Evolutionary conservation across 1,140 invertebrate species (phyloP).

Genomic region (Tetragnatha versicolor): DNA sequence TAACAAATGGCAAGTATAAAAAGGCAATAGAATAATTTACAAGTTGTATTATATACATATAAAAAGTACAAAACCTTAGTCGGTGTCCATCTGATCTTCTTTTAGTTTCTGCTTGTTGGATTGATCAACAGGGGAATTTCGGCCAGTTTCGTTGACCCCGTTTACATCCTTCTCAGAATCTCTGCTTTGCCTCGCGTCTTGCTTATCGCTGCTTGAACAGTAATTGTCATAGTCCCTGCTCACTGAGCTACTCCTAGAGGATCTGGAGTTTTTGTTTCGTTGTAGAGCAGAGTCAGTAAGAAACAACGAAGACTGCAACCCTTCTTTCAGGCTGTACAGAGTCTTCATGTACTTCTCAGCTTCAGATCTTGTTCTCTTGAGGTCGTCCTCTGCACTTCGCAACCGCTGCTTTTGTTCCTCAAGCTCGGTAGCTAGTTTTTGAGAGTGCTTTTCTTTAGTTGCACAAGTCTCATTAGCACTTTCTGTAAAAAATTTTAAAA

Average conservation of each 20-base stretch:
- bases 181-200: neutral
- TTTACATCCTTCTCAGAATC: neutral
- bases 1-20: no score
- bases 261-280: slow-evolving; percentile 2
- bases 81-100: neutral
- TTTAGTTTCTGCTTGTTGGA: neutral
- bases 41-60: slow-evolving; percentile 7
- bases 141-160: neutral
- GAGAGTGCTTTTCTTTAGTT: slow-evolving; percentile 60
- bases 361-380: slow-evolving; percentile 59
- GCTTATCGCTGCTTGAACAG: neutral
- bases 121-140: neutral
- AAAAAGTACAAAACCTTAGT: slow-evolving; percentile 1
- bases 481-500: slow-evolving; percentile 57
- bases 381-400: slow-evolving; percentile 58
- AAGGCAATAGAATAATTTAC: no score
- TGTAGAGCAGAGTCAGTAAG: slow-evolving; percentile 22
- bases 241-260: neutral
- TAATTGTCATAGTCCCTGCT: neutral
- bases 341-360: slow-evolving; percentile 34
- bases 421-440: slow-evolving; percentile 60
- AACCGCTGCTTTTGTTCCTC: slow-evolving; percentile 61
- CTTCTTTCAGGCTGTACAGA: slow-evolving; percentile 14
- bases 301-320: slow-evolving; percentile 17
- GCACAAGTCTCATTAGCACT: slow-evolving; percentile 59